phyloP scores from a whole-genome alignment of 2,888 invertebrate genomes.

The Fragum whitleyi region DNA sequence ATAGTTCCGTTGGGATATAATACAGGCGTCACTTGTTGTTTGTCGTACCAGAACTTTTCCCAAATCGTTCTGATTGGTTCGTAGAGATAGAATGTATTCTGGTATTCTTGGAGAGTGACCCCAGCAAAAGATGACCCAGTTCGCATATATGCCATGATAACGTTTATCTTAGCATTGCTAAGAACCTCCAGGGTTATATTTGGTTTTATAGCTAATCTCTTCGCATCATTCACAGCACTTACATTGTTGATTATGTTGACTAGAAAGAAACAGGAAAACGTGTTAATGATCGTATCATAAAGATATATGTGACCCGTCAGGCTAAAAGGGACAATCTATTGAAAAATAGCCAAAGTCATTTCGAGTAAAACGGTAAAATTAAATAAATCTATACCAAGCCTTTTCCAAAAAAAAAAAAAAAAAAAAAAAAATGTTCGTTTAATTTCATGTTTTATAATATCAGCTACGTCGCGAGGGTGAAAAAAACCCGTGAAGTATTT shows the following conservation, averaged over 20 bases:
- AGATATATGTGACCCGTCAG: no score
- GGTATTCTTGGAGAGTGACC: conserved; percentile 34
- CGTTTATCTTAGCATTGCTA: conserved; percentile 16
- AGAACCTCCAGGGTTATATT: background rate
- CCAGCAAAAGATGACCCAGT: conserved; percentile 46
- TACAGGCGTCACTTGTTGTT: background rate
- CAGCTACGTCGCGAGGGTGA: no score
- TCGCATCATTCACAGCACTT: background rate
- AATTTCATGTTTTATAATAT: no score
- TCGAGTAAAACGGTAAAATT: no score
- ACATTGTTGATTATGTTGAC: background rate
- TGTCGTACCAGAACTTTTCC: conserved; percentile 10
- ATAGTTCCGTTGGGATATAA: conserved; percentile 2
- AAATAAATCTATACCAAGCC: no score
- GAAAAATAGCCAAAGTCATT: no score
- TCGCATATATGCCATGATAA: conserved; percentile 49
- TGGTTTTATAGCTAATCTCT: background rate
- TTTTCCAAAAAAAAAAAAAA: no score
- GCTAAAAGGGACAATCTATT: no score
- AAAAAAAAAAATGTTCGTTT: no score
- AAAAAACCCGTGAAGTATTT: no score
- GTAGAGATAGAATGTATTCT: conserved; percentile 40
- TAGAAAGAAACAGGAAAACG: conserved; percentile 6
- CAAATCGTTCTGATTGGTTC: conserved; percentile 42
- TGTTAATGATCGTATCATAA: no score